Percentiles rank a stretch among this genome's conserved stretches.
phyloP scores from a whole-genome alignment of 2,113 vertebrate genomes.

The Neotoma lepida region DNA sequence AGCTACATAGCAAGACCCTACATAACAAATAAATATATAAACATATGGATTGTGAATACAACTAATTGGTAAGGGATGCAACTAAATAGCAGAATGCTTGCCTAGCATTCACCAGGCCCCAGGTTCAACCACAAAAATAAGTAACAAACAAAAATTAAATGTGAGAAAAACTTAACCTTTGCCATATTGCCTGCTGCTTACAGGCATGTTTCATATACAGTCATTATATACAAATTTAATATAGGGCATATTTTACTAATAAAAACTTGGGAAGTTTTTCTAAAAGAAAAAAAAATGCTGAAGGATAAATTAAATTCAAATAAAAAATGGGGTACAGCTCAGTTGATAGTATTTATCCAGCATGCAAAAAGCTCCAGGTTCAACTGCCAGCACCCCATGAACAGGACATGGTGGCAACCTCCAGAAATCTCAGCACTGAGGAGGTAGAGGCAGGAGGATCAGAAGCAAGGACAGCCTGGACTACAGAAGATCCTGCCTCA shows the following conservation, averaged over 20 bases:
- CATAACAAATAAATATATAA: neutral
- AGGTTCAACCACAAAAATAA: neutral
- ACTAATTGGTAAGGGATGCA: neutral
- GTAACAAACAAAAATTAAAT: slow-evolving; percentile 47
- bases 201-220: neutral
- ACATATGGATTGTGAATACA: neutral
- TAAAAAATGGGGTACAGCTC: neutral
- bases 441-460: neutral
- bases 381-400: neutral
- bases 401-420: neutral
- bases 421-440: neutral
- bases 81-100: neutral
- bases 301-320: slow-evolving; percentile 55
- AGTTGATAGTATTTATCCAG: neutral
- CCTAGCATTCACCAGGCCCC: neutral
- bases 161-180: slow-evolving; percentile 31
- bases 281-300: neutral
- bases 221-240: slow-evolving; percentile 32
- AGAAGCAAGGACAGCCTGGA: neutral
- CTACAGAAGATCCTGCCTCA: neutral
- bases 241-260: slow-evolving; percentile 23
- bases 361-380: neutral
- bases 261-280: neutral
- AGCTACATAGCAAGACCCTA: neutral
- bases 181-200: neutral